Base-by-base conservation (phyloP, 2,888 invertebrate genomes). In the Pilophorus perplexus region DNA sequence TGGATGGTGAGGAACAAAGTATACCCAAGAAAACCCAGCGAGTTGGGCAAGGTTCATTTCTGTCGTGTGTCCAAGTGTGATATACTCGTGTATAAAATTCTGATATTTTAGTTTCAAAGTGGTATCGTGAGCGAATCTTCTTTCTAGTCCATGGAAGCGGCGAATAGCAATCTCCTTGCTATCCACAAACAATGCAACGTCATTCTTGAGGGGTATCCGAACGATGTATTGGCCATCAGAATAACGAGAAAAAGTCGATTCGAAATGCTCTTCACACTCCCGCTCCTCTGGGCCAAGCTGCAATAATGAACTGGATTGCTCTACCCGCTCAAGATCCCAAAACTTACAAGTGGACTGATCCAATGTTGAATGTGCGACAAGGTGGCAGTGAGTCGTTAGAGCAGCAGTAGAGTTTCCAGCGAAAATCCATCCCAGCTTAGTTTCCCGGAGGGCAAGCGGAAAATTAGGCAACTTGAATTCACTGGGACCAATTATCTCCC, bases 361-460 rank as follows among this genome's bases (percentile, higher is more conserved):
- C 8, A 66, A 38, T n/a, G 27, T 42, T 16, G 28, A 8, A 16
- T 57, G 22, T 1, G 55, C 27, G 38, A 37, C 12, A 28, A 57
- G 10, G 20, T 33, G 44, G 27, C 28, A 57, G 20, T 57, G 55
- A 22, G 55, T 3, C 1, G 37, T 22, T n/a, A 50, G 37, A 14
- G 20, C 52, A 37, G 25, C 50, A 18, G 38, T 40, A 1, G 59
- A 42, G 5, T 27, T 52, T 8, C 69, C 70, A 38, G 68, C 25
- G 28, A 67, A 55, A 18, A 70, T 64, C 71, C 70, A 71, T 22
- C 71, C 70, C n/a, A 71, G 67, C 38, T 68, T 62, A 8, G 70
- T 69, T 52, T 70, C 67, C 22, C 68, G 64, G 8, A 67, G 64
- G 5, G 48, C 42, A 12, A 66, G 10, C 5, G 54, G 54, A n/a